Percentiles rank a stretch among this genome's conserved stretches.
Conservation (phyloP, 2,797 vertebrate genomes). For the Melanotaenia maccullochi region DNA sequence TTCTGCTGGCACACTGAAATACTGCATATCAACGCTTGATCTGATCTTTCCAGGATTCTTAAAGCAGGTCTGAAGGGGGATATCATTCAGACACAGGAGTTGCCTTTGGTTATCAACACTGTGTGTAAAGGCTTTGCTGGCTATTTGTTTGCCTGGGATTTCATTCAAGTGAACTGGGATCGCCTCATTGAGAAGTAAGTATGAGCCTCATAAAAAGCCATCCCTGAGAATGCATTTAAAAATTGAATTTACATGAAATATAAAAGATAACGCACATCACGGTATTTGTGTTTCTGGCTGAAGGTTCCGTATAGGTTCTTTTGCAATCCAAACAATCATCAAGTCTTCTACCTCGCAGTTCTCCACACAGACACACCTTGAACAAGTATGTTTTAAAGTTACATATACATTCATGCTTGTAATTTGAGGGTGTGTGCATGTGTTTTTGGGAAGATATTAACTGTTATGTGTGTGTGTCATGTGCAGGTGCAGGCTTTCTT, state of each 20-base stretch:
- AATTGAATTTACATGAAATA: slow-evolving; percentile 1
- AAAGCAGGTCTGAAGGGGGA: slow-evolving; percentile 82
- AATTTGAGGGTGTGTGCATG: neutral
- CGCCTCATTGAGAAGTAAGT: slow-evolving; percentile 90
- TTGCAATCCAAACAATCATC: slow-evolving; percentile 88
- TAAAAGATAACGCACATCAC: neutral
- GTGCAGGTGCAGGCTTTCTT: slow-evolving; percentile 91
- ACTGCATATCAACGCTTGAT: slow-evolving; percentile 3
- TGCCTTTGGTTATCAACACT: slow-evolving; percentile 85
- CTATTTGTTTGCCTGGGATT: slow-evolving; percentile 93
- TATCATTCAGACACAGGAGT: slow-evolving; percentile 87
- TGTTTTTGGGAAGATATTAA: neutral
- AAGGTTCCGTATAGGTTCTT: slow-evolving; percentile 92
- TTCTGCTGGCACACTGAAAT: neutral
- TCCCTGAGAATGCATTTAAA: neutral
- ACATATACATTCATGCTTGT: neutral
- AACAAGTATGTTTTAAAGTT: slow-evolving; percentile 81
- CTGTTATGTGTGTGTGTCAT: slow-evolving; percentile 18
- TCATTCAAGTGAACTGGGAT: slow-evolving; percentile 95
- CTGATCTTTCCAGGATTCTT: slow-evolving; percentile 85
- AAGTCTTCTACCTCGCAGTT: slow-evolving; percentile 88
- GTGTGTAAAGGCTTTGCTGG: slow-evolving; percentile 85
- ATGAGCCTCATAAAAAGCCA: neutral
- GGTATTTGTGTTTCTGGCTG: slow-evolving; percentile 23
- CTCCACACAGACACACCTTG: slow-evolving; percentile 87